Conservation (phyloP, 2,113 vertebrate species). For the Guaruba guarouba region DNA sequence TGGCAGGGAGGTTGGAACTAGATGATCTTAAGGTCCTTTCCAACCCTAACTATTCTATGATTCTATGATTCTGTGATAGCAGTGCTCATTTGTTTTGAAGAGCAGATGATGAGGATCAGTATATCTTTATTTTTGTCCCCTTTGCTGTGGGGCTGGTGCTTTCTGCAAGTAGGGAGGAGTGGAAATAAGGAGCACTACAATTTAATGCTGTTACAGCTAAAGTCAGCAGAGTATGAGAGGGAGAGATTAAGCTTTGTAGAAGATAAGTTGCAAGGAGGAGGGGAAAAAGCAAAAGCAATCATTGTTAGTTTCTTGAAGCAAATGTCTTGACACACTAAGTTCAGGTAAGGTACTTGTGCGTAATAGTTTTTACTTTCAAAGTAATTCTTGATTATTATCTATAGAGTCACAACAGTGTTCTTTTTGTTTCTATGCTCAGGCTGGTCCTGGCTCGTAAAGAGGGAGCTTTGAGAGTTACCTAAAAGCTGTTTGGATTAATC, state of each 20-base stretch:
- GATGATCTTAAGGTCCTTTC: too few species aligned
- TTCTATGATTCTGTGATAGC: neutral
- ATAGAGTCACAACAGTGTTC: neutral
- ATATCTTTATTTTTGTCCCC: neutral
- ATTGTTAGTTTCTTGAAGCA: neutral
- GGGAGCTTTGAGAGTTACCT: neutral
- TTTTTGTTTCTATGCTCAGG: neutral
- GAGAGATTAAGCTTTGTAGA: neutral
- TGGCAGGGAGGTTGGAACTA: too few species aligned
- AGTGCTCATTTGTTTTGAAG: neutral
- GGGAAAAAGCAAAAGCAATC: neutral
- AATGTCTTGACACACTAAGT: neutral
- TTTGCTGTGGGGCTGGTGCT: neutral
- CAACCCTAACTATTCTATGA: too few species aligned
- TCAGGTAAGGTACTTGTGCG: neutral
- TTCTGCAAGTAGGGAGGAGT: neutral
- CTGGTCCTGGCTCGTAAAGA: neutral
- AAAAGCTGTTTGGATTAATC: neutral
- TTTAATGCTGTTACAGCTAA: neutral
- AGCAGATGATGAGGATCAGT: neutral
- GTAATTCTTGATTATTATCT: neutral
- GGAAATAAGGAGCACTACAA: fast-evolving
- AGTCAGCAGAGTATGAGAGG: fast-evolving
- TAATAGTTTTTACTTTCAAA: neutral
- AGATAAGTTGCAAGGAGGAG: neutral